Base-by-base conservation (phyloP, 2,113 vertebrate genomes). In the Drymodes brunneopygia region DNA sequence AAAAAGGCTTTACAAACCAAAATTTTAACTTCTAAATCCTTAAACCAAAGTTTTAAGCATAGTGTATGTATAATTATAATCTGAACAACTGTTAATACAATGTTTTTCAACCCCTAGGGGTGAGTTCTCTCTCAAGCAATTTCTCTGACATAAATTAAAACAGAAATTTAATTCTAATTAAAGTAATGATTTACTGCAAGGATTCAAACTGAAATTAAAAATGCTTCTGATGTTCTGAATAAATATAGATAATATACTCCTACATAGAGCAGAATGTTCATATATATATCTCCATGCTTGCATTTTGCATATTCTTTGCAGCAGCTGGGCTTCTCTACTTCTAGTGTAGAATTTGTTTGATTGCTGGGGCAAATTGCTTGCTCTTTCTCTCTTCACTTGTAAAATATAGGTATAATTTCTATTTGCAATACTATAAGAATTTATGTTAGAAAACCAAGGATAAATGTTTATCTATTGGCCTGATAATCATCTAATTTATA, bases 201-300 rank as follows among this genome's bases (percentile, higher is more conserved):
- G 27, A 45, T 84, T 83, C n/a, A 86, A 91, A 42, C 42, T 50
- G 38, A 83, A 54, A 86, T 94, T 57, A 78, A 96, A 94, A 95
- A 74, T 58, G 9, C 48, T 70, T 91, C 36, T 78, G 40, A 54
- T 62, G 33, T 78, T 94, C 72, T 84, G 51, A 84, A n/a, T 81
- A 10, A 88, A 77, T 80, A 62, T 31, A 92, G 75, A 74, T 70
- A 90, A 90, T 50, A n/a, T 31, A 47, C 9, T 65, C 42, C 58
- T 73, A 77, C 56, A n/a, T 10, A 90, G 70, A 88, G 11, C 50
- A 70, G 47, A 79, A 71, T 56, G 19, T 54, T 86, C 33, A 11
- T 60, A 21, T 77, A 58, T 93, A 35, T 64, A 31, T 91, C 27
- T 81, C 61, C 54, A 23, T 42, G n/a, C 73, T 80, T 86, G 48